These are phyloP conservation scores for Aptenodytes patagonicus DNA, from an alignment of 2,113 vertebrate species.

Conservation along the genomic window DNA sequence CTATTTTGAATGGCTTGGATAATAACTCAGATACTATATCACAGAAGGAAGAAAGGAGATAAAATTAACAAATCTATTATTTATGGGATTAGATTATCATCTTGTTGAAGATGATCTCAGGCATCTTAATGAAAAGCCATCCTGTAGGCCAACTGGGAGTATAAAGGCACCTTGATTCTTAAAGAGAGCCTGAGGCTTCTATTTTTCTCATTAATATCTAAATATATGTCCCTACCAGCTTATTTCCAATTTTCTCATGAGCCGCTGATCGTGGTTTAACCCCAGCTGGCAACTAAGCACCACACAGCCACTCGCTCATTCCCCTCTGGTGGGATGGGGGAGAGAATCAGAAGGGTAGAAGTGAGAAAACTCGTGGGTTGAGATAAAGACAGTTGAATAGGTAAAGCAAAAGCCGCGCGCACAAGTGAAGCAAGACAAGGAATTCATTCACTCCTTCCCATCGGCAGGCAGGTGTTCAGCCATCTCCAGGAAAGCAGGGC, in stretches of 20 bases:
- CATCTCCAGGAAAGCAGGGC: too few species aligned
- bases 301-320: fast-evolving
- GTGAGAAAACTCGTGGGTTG: background rate
- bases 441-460: background rate
- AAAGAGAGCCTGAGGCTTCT: background rate
- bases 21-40: background rate
- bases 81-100: background rate
- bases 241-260: background rate
- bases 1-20: background rate
- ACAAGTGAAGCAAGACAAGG: background rate
- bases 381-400: background rate
- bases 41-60: background rate
- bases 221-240: background rate
- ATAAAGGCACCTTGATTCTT: background rate
- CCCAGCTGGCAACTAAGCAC: background rate
- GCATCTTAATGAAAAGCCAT: background rate
- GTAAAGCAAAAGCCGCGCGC: fast-evolving
- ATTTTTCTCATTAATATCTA: background rate
- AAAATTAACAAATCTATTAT: background rate
- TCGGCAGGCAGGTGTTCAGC: too few species aligned
- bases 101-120: background rate
- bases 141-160: background rate
- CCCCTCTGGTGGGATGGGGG: background rate
- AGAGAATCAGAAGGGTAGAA: background rate
- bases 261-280: background rate